Base-by-base conservation (phyloP, 2,888 invertebrate species). In the Brassicogethes aeneus region DNA sequence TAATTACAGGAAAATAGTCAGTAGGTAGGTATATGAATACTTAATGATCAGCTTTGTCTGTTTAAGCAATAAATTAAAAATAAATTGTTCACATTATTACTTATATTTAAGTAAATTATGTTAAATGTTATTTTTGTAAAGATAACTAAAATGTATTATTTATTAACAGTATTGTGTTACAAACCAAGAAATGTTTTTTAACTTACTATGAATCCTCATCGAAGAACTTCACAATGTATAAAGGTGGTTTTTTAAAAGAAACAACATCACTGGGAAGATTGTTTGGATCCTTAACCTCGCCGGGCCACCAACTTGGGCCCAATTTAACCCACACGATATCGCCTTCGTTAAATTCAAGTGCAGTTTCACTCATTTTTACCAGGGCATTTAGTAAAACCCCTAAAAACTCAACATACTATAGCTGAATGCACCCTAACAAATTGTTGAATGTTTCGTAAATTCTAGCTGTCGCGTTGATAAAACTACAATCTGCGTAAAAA, bases 281-380 rank as follows among this genome's bases (percentile, higher is more conserved):
- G 39, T 77, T 76, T 15, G 72, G 63, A 50, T 73, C 69, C 46
- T 75, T 75, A 44, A 89, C 85, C 65, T 84, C 82, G 8, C 85
- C 88, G 16, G 90, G 89, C 90, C 90, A 90, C 87, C 88, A 90
- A 57, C 78, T 80, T 31, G 78, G 74, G 30, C 85, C 82, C 46
- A 88, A 68, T 66, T 88, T 89, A 14, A 88, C 86, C 89, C 89
- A 90, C 47, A 89, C 89, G 56, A 88, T 73, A 58, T 89, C 86
- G 39, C 85, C 85, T 54, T 82, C 80, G 55, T 74, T 70, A 69
- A 82, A 85, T 59, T 64, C 70, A 53, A 76, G 73, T 56, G 76
- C 76, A 70, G 80, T 79, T 58, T 82, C 82, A 70, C 80, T 79
- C 83, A 83, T 83, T 69, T 62, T 66, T 45, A 41, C 40, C n/a